These are phyloP conservation scores for Trigoniulus corallinus DNA, from an alignment of 1,140 invertebrate species.

Conservation along the genomic window DNA sequence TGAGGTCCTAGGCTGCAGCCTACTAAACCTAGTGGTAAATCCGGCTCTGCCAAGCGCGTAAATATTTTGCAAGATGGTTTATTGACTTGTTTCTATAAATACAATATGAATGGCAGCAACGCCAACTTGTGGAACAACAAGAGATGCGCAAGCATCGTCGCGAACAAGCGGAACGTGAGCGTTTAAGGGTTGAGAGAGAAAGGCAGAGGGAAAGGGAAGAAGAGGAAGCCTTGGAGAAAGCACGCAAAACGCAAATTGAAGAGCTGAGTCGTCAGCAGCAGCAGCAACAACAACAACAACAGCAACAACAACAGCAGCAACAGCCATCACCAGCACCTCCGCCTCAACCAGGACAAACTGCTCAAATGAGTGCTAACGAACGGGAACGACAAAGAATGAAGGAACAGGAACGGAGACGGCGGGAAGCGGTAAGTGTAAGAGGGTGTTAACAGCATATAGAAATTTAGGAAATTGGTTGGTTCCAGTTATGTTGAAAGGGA, in stretches of 20 bases:
- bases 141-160: conserved; percentile 56
- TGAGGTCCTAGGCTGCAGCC: too few relatives aligned
- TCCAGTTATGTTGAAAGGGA: too few relatives aligned
- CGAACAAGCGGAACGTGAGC: conserved; percentile 65
- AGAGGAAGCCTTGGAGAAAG: conserved; percentile 54
- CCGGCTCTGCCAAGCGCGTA: too few relatives aligned
- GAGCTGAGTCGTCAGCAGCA: conserved; percentile 6
- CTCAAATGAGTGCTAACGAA: conserved; percentile 32
- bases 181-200: conserved; percentile 58
- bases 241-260: conserved; percentile 28
- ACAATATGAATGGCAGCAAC: conserved; percentile 33
- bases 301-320: conserved; percentile 1
- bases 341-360: conserved; percentile 35
- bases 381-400: conserved; percentile 48
- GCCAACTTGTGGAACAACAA: conserved; percentile 62
- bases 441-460: neutral
- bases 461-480: neutral
- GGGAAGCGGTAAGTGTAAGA: conserved; percentile 62
- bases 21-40: too few relatives aligned
- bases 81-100: neutral
- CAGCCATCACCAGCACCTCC: conserved; percentile 10
- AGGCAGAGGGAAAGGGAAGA: conserved; percentile 55
- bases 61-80: neutral
- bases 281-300: neutral
- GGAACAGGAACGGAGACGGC: conserved; percentile 72